Evolutionary conservation across 2,113 vertebrate genomes (phyloP).

Genomic region (Chionodraco myersi): DNA sequence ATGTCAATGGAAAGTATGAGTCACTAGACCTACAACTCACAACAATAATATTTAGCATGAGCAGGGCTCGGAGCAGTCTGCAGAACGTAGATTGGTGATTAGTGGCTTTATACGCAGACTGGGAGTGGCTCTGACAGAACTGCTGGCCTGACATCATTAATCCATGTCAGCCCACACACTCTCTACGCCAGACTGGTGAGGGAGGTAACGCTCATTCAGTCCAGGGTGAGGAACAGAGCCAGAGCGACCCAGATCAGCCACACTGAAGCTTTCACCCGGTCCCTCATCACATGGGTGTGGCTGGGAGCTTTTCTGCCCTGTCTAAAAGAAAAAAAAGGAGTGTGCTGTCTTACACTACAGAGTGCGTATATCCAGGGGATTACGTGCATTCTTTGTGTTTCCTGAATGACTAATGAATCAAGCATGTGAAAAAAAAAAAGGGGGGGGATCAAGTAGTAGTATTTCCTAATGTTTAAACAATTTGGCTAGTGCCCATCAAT

Average conservation of each 20-base stretch:
- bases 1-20: slow-evolving; percentile 74
- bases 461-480: background rate
- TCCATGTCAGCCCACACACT: slow-evolving; percentile 63
- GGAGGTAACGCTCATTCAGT: slow-evolving; percentile 61
- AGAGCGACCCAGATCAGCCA: slow-evolving; percentile 59
- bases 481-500: background rate
- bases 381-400: slow-evolving; percentile 14
- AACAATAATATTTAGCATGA: slow-evolving; percentile 74
- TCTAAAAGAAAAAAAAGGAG: slow-evolving; percentile 11
- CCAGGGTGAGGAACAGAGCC: slow-evolving; percentile 56
- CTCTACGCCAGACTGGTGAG: slow-evolving; percentile 54
- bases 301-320: slow-evolving; percentile 33
- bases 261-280: slow-evolving; percentile 19
- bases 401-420: background rate
- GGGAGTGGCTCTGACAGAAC: slow-evolving; percentile 71
- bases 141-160: slow-evolving; percentile 71
- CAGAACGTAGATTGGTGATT: slow-evolving; percentile 65
- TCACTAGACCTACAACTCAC: slow-evolving; percentile 72
- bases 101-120: slow-evolving; percentile 69
- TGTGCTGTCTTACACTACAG: slow-evolving; percentile 27
- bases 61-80: slow-evolving; percentile 31
- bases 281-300: slow-evolving; percentile 49
- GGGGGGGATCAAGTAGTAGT: background rate
- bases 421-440: background rate
- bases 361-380: slow-evolving; percentile 1